Evolutionary conservation across 2,888 invertebrate genomes (phyloP).

Genomic region (Cistogaster globosa): DNA sequence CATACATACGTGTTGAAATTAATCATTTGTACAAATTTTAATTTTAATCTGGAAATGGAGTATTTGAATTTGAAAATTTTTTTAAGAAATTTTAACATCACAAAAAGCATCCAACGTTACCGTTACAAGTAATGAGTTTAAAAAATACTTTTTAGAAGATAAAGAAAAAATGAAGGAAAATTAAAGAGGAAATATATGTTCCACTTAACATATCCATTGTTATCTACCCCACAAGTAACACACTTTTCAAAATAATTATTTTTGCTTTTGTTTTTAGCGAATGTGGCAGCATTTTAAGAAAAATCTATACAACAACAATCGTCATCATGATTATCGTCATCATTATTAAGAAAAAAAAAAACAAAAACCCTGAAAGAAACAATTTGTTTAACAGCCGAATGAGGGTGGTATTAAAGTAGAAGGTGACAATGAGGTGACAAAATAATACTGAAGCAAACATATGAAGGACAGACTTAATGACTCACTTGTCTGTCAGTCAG

Average conservation of each 20-base stretch:
- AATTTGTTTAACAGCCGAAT: constrained; percentile 58
- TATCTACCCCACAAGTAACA: constrained; percentile 36
- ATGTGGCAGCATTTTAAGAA: constrained; percentile 48
- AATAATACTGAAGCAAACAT: constrained; percentile 33
- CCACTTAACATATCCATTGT: constrained; percentile 43
- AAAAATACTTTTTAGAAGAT: too few relatives aligned
- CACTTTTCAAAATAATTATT: constrained; percentile 37
- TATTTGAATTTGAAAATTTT: constrained; percentile 15
- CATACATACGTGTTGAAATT: background rate
- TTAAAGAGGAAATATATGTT: constrained; percentile 7
- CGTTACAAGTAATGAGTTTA: too few relatives aligned
- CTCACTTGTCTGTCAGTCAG: constrained; percentile 16
- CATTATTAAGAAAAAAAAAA: constrained; percentile 16
- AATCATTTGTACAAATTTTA: background rate
- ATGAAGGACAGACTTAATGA: constrained; percentile 7
- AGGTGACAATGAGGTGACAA: constrained; percentile 54
- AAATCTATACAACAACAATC: background rate
- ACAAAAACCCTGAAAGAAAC: constrained; percentile 21
- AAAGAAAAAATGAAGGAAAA: constrained; percentile 1
- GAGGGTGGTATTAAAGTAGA: constrained; percentile 35
- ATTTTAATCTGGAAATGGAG: constrained; percentile 40
- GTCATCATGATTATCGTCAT: background rate
- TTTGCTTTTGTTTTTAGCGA: constrained; percentile 48
- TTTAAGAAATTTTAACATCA: constrained; percentile 20
- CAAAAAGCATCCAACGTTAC: background rate